Base-by-base conservation (phyloP, 2,797 vertebrate species). In the Sebastes taczanowskii region DNA sequence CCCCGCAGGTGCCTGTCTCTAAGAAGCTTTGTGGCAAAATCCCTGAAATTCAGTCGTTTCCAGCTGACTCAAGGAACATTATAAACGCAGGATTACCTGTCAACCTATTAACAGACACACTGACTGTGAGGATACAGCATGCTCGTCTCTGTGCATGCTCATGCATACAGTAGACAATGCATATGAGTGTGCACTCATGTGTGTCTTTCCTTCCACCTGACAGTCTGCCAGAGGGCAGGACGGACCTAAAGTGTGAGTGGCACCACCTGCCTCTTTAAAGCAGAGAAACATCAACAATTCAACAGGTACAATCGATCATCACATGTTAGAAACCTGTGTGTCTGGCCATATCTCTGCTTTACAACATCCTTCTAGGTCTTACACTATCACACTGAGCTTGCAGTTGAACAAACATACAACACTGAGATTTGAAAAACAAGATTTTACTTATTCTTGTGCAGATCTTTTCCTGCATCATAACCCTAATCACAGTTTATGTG, bases 211-310 rank as follows among this genome's bases (percentile, higher is more conserved):
- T 3, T 61, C 75, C 69, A 71, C 71, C 56, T 49, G 60, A 30
- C 9, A 29, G 32, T 71, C 52, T 74, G 55, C 38, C 29, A 10
- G 27, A 55, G 13, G 46, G 23, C 20, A 20, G 0, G 0, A 38
- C 0, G 5, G 35, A 38, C 35, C 35, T 38, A 38, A 38, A 14
- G 35, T 38, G 35, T 38, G 23, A 53, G 58, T 10, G 13, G 61
- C 20, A 62, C 42, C 38, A 30, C 20, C 66, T 56, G n/a, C 38
- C 23, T 67, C 46, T 78, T 82, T 63, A 75, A 79, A 81, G 75
- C 25, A 74, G 49, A 46, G 18, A 60, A 52, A 11, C 70, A 85
- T 90, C 55, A 83, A 86, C 87, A 70, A 88, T 90, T 91, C 77
- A 91, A 3, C 38, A 42, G 35, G 20, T 79, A 62, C 62, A 83